Conservation (phyloP, 2,888 invertebrate species). For the Leptinotarsa peninsularis region DNA sequence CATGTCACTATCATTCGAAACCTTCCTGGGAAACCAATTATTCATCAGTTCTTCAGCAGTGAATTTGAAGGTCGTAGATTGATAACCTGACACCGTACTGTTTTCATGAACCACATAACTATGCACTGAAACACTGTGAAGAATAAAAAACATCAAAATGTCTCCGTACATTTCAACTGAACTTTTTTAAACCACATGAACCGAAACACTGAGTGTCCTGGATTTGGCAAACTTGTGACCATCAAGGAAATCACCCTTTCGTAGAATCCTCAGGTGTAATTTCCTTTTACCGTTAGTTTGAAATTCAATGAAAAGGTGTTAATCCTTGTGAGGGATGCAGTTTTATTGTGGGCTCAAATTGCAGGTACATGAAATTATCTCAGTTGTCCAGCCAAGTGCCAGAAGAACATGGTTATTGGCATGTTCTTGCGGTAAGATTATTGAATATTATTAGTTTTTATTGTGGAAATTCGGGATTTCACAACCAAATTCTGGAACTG, state of each 20-base stretch:
- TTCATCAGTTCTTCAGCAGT: conserved; percentile 78
- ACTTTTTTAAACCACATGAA: not conserved
- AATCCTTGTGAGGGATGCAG: not conserved
- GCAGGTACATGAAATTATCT: not conserved
- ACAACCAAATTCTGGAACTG: too few species aligned
- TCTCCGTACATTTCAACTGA: not conserved
- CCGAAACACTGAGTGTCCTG: not conserved
- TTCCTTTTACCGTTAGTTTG: not conserved
- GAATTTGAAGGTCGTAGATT: conserved; percentile 56
- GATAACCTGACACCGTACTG: not conserved
- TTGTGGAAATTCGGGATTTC: too few species aligned
- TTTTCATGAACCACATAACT: not conserved
- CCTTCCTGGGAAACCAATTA: conserved; percentile 74
- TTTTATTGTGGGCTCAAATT: not conserved
- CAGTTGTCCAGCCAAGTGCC: too few species aligned
- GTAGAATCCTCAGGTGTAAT: not conserved
- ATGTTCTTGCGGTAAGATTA: too few species aligned
- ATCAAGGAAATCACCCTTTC: not conserved
- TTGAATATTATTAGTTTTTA: too few species aligned
- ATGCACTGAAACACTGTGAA: not conserved
- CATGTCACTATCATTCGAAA: conserved; percentile 81
- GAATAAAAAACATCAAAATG: not conserved
- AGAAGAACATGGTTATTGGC: not conserved
- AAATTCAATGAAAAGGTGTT: conserved; percentile 3
- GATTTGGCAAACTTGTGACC: not conserved